These are phyloP conservation scores for Limnephilus auricula DNA, from an alignment of 2,888 invertebrate genomes.

Conservation along the genomic window DNA sequence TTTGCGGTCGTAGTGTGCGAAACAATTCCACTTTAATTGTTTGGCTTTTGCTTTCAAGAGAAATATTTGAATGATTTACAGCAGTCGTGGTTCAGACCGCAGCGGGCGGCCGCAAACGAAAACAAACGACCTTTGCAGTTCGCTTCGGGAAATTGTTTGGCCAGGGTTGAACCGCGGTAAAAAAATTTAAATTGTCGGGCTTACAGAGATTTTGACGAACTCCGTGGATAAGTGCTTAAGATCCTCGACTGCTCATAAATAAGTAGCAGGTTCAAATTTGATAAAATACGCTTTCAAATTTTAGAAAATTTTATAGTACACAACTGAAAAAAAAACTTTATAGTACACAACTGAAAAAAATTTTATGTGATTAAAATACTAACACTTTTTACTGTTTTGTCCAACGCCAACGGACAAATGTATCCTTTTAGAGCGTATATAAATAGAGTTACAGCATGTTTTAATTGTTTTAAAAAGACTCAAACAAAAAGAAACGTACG, in stretches of 20 bases:
- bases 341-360: no score
- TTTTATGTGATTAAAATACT: no score
- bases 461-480: slow-evolving; percentile 2
- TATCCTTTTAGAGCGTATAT: not conserved
- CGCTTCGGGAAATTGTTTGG: slow-evolving; percentile 43
- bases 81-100: slow-evolving; percentile 16
- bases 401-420: not conserved
- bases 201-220: no score
- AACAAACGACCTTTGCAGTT: slow-evolving; percentile 54
- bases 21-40: slow-evolving; percentile 52
- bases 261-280: no score
- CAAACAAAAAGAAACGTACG: not conserved
- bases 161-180: slow-evolving; percentile 31
- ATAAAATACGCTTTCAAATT: no score
- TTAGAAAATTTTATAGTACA: no score
- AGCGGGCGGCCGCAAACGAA: slow-evolving; percentile 52
- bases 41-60: slow-evolving; percentile 47
- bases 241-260: no score
- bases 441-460: not conserved
- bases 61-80: slow-evolving; percentile 57
- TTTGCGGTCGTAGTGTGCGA: slow-evolving; percentile 28
- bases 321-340: no score
- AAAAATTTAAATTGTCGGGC: no score
- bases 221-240: no score
- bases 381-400: not conserved